Base-by-base conservation (phyloP, 1,140 invertebrate species). In the Pissodes strobi region DNA sequence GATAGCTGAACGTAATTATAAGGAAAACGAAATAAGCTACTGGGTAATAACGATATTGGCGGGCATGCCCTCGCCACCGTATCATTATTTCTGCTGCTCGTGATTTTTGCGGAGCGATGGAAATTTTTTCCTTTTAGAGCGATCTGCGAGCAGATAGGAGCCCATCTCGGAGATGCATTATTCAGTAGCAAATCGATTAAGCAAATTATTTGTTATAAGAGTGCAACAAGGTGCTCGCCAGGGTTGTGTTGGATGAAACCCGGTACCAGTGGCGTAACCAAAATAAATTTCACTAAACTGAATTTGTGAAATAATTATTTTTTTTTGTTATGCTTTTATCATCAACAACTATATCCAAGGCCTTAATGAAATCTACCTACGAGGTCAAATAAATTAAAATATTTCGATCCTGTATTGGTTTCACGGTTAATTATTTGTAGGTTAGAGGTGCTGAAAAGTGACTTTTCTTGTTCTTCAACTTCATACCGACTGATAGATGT, bases 161-260 rank as follows among this genome's bases (percentile, higher is more conserved):
- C 25, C 34, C 45, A 55, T 64, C 37, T 41, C 19, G 23, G 13
- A 64, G 61, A 64, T 64, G 61, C 52, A 64, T 64, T 64, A 64
- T 64, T 64, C 61, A 64, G 61, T 64, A 64, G 61, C 61, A 64
- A 64, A 64, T 64, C 61, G 61, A 64, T 64, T 64, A 64, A 64
- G 61, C 52, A 64, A 64, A 64, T 64, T 64, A 64, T 64, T 64
- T 64, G 61, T 64, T 64, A 64, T 64, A 64, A 64, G 52, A 55
- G 51, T 64, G 61, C 61, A 56, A 46, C 56, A 43, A 59, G 43
- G 41, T 59, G 43, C 56, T 46, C 13, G 56, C 37, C 21, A 13
- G 34, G 53, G 30, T 52, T 52, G 19, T 2, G 18, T 45, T 45
- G 25, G 25, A 45, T 21, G 25, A 13, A 17, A 37, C 13, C 37